These are phyloP conservation scores for Drosophila histrio DNA, from an alignment of 2,888 invertebrate genomes.

Conservation along the genomic window DNA sequence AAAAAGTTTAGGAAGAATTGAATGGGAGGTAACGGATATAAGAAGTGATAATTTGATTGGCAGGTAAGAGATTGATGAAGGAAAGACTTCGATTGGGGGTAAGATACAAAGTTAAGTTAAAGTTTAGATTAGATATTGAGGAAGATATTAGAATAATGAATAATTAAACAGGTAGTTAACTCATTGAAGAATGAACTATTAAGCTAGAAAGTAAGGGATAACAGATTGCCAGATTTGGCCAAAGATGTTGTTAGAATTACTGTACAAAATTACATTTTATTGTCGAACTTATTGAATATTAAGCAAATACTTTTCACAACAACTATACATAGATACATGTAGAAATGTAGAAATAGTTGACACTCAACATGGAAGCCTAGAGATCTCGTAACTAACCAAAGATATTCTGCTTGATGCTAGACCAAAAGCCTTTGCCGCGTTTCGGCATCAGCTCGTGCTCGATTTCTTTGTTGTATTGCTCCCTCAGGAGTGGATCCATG, in stretches of 20 bases:
- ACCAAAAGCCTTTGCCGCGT: slow-evolving; percentile 66
- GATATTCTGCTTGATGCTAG: slow-evolving; percentile 79
- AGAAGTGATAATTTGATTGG: neutral
- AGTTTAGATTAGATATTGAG: neutral
- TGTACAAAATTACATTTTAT: slow-evolving; percentile 42
- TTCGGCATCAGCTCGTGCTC: slow-evolving; percentile 70
- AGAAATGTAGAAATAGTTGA: slow-evolving; percentile 3
- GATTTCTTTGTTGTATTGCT: slow-evolving; percentile 85
- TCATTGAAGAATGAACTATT: too few relatives aligned
- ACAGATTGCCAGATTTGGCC: neutral
- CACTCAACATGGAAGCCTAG: slow-evolving; percentile 6
- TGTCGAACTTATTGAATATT: slow-evolving; percentile 46
- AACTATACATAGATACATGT: neutral
- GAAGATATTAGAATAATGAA: neutral
- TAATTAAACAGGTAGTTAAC: too few relatives aligned
- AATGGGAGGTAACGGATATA: too few relatives aligned
- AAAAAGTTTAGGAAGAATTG: too few relatives aligned
- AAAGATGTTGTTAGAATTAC: neutral
- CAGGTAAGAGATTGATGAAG: neutral
- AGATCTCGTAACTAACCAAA: slow-evolving; percentile 67
- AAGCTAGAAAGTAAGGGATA: neutral
- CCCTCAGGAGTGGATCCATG: slow-evolving; percentile 84
- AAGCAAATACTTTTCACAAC: slow-evolving; percentile 13
- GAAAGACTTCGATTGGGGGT: neutral
- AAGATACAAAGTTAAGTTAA: neutral